Evolutionary conservation across 2,113 vertebrate species (phyloP).

Genomic region (Aleadryas rufinucha): DNA sequence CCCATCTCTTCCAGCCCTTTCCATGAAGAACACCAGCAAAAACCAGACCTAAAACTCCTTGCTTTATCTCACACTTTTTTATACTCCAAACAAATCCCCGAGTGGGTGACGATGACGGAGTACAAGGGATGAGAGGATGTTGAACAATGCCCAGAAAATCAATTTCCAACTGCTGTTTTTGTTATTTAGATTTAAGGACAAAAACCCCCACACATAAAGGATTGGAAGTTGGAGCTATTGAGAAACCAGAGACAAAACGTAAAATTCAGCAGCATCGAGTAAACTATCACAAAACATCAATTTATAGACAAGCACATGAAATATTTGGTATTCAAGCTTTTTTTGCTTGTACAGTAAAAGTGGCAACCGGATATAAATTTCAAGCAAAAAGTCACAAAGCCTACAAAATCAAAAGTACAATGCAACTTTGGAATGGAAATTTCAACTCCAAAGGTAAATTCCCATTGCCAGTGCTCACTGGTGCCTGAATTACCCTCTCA

Average conservation of each 20-base stretch:
- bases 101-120: not conserved
- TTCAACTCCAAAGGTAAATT: constrained; percentile 49
- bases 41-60: not conserved
- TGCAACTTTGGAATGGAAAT: constrained; percentile 48
- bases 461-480: not conserved
- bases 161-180: not conserved
- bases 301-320: constrained; percentile 35
- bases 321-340: constrained; percentile 13
- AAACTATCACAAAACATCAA: constrained; percentile 22
- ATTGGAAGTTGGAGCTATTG: not conserved
- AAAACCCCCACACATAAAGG: not conserved
- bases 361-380: constrained; percentile 25
- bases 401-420: constrained; percentile 33
- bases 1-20: not conserved
- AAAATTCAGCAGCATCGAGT: not conserved
- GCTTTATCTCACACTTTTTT: not conserved
- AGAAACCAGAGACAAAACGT: not conserved
- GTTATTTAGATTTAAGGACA: not conserved
- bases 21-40: not conserved
- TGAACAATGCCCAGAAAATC: not conserved
- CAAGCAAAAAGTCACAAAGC: constrained; percentile 1
- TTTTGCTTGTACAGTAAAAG: not conserved
- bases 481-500: constrained; percentile 45
- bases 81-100: not conserved
- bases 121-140: not conserved